Evolutionary conservation across 2,113 vertebrate genomes (phyloP), one percentile per base, ranked within the genome.

Genomic region (Telmatochromis bifrenatus): DNA sequence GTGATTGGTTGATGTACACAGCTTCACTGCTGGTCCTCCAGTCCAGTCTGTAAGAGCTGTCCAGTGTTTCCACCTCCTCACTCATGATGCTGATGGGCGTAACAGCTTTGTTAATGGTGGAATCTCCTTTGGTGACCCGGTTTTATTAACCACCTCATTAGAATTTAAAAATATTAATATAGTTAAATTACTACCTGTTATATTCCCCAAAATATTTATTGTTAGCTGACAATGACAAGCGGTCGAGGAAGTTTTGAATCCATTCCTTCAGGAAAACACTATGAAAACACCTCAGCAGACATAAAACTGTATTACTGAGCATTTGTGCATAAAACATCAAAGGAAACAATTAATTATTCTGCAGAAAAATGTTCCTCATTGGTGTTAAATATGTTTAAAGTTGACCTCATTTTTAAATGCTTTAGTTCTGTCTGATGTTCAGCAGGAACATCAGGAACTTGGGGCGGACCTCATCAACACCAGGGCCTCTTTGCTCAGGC

Each of bases 301-400:
- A 2, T 56, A 28, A 56, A 56, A 56, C 23, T 28, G 55, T 5
- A 56, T 56, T 28, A 56, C 23, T 56, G 23, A 28, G 13, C 13
- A 56, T 56, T 56, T 56, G 55, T 56, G 23, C 55, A 28, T 28
- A 15, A 56, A 56, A 15, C 26, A 28, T 56, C 55, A 56, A 28
- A 26, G 12, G 12, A 56, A 14, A 7, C 1, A 26, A 56, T 0
- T 1, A 0, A 56, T 56, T 28, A 9, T 56, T 56, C 23, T 56
- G 55, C 55, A 15, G 1, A 56, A 26, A 56, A 56, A 56, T 56
- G 55, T 56, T 0, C 55, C 23, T 56, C 2, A 56, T 56, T 15
- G 1, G 55, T 56, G 55, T 5, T 28, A 2, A 56, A 56, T 28
- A 56, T 56, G 55, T 56, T 56, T 56, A 28, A 28, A 26, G 55